Percentiles rank a stretch among this genome's conserved stretches.
These are phyloP conservation scores for Melanaphis sacchari DNA, from an alignment of 1,140 invertebrate genomes.

Conservation along the genomic window DNA sequence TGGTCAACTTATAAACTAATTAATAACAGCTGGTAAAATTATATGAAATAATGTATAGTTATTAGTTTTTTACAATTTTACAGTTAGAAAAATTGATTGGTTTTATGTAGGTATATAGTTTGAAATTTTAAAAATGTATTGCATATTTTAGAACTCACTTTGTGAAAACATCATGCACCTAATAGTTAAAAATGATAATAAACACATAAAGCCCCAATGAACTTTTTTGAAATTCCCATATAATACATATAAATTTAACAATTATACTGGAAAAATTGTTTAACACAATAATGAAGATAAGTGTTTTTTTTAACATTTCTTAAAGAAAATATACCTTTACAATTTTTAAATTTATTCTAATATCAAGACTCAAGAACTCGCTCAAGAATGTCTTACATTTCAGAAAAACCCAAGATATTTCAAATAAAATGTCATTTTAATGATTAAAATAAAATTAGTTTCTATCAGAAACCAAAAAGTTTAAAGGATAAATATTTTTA, in stretches of 20 bases:
- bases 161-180: no score
- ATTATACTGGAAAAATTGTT: not conserved
- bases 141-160: no score
- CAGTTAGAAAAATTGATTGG: no score
- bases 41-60: no score
- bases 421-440: not conserved
- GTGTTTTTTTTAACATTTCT: not conserved
- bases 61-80: no score
- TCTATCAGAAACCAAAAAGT: not conserved
- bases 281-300: not conserved
- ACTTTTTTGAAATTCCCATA: no score
- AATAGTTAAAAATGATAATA: no score
- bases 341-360: not conserved
- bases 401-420: not conserved
- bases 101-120: no score
- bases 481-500: not conserved
- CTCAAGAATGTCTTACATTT: not conserved
- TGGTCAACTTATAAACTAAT: no score
- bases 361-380: not conserved
- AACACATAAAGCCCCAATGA: no score
- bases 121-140: no score
- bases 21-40: no score
- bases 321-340: not conserved
- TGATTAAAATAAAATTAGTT: not conserved
- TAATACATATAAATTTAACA: not conserved